These are phyloP conservation scores for Parauchenoglanis punctatus DNA, from an alignment of 2,797 vertebrate species.

Conservation along the genomic window DNA sequence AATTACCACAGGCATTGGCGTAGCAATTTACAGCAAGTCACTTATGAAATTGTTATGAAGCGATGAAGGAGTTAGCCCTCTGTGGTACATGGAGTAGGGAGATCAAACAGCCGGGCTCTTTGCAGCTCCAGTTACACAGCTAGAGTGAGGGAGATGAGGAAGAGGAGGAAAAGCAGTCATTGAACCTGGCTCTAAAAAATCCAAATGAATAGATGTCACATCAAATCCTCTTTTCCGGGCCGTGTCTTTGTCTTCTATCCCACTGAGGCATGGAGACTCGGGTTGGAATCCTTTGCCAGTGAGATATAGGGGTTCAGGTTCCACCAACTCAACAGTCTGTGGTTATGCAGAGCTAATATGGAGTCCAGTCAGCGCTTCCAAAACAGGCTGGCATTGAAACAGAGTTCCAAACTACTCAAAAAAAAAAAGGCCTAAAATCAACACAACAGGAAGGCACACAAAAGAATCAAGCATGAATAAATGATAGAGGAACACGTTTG, in stretches of 20 bases:
- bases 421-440: conserved; percentile 28
- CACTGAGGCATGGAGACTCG: conserved; percentile 54
- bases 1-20: conserved; percentile 55
- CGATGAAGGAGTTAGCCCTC: conserved; percentile 55
- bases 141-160: conserved; percentile 37
- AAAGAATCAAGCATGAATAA: conserved; percentile 48
- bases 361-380: conserved; percentile 27
- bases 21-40: conserved; percentile 59
- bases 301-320: conserved; percentile 21
- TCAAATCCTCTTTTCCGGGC: conserved; percentile 58
- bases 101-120: conserved; percentile 58
- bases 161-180: conserved; percentile 23
- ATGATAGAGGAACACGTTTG: conserved; percentile 39
- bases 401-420: conserved; percentile 34
- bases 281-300: conserved; percentile 30
- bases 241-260: conserved; percentile 58
- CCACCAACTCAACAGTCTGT: conserved; percentile 20
- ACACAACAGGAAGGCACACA: conserved; percentile 46
- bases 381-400: conserved; percentile 41
- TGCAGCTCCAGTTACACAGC: conserved; percentile 47
- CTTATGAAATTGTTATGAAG: conserved; percentile 60
- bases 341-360: conserved; percentile 44
- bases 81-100: conserved; percentile 38
- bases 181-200: conserved; percentile 52
- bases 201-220: conserved; percentile 63